These are phyloP conservation scores for Sepioteuthis lessoniana DNA, from an alignment of 2,888 invertebrate species.

Conservation along the genomic window DNA sequence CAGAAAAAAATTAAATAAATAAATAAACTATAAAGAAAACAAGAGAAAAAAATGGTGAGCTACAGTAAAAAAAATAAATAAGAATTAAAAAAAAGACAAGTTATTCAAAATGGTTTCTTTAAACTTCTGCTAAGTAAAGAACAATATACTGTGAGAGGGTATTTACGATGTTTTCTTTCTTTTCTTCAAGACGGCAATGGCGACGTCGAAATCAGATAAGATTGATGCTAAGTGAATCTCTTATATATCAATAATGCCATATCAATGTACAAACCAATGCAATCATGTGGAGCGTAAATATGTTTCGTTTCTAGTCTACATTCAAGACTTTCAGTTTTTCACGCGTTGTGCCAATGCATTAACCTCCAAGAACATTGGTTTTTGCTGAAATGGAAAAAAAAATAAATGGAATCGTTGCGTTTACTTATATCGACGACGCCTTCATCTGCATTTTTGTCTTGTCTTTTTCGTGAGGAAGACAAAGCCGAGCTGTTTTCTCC, in stretches of 20 bases:
- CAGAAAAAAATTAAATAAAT: too few relatives aligned
- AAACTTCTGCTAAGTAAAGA: not conserved
- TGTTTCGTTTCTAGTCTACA: not conserved
- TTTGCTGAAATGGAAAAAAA: not conserved
- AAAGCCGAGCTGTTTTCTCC: not conserved
- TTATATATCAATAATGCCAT: constrained; percentile 18
- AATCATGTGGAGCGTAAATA: constrained; percentile 17
- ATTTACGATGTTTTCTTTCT: not conserved
- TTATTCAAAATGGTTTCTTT: not conserved
- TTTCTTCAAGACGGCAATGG: not conserved
- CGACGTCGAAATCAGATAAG: not conserved
- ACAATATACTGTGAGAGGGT: not conserved
- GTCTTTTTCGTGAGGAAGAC: not conserved
- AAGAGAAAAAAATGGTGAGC: too few relatives aligned
- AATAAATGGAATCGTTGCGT: not conserved
- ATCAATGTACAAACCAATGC: not conserved
- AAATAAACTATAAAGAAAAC: too few relatives aligned
- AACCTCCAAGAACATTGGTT: not conserved
- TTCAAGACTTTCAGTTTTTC: not conserved
- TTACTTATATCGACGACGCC: not conserved
- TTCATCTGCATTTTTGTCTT: not conserved
- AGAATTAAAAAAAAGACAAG: not conserved
- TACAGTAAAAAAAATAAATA: too few relatives aligned
- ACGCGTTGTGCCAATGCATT: not conserved
- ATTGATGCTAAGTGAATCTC: constrained; percentile 33